A percentile compares a stretch with the other conserved stretches of the same genome.
Conservation (phyloP, 2,797 vertebrate species). For the Hyperoplus immaculatus region DNA sequence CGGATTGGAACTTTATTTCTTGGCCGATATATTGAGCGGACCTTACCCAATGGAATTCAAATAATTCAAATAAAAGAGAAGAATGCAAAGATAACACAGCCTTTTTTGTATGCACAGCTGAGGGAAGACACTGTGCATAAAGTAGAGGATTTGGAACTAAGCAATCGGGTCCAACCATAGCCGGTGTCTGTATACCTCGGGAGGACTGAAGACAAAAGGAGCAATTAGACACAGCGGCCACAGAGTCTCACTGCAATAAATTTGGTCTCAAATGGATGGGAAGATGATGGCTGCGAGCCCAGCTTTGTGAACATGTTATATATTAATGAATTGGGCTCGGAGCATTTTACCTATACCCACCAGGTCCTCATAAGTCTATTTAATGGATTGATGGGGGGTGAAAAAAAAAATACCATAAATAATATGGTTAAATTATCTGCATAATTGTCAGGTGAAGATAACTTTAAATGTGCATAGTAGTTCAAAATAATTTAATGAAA, state of each 20-base stretch:
- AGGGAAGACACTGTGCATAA: slow-evolving; percentile 7
- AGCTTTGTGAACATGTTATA: slow-evolving; percentile 68
- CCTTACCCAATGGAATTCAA: too few species aligned
- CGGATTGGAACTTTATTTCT: background rate
- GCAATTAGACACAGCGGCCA: slow-evolving; percentile 65
- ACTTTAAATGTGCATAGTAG: slow-evolving; percentile 23
- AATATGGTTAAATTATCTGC: background rate
- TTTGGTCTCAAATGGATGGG: slow-evolving; percentile 61
- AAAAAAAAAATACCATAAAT: background rate
- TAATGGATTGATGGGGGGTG: background rate
- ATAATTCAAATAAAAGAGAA: background rate
- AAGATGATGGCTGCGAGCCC: slow-evolving; percentile 63
- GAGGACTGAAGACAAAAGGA: slow-evolving; percentile 70
- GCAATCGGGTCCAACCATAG: slow-evolving; percentile 20
- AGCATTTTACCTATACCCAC: slow-evolving; percentile 47
- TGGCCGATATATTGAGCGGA: background rate
- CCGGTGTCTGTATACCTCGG: slow-evolving; percentile 33
- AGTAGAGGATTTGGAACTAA: slow-evolving; percentile 35
- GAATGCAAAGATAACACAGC: background rate
- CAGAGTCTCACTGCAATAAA: slow-evolving; percentile 72
- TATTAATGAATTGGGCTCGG: slow-evolving; percentile 64
- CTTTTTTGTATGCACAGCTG: background rate
- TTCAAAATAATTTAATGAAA: slow-evolving; percentile 21
- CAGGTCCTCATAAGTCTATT: slow-evolving; percentile 18
- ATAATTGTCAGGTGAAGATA: slow-evolving; percentile 15